Base-by-base conservation (phyloP, 2,888 invertebrate species). In the Dyspetes luteomarginatus region DNA sequence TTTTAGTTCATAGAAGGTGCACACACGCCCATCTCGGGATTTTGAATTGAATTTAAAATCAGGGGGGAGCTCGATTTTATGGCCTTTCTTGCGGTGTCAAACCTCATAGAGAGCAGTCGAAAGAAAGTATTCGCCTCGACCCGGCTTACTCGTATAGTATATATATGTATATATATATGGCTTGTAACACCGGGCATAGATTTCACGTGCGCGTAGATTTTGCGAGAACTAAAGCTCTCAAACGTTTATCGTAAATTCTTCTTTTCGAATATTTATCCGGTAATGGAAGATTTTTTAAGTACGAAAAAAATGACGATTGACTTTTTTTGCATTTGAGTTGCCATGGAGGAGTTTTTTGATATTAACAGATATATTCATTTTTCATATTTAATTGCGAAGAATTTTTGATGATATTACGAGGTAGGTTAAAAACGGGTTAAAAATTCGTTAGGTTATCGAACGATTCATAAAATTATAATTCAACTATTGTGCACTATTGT, bases 21-120 rank as follows among this genome's bases (percentile, higher is more conserved):
- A n/a, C n/a, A n/a, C 73, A 30, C 83, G 43, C 55, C 80, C 56
- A 30, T 72, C 85, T 85, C 83, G 82, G 83, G 88, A 89, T 89
- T 91, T 90, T 84, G 88, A 90, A 90, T 90, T 90, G 91, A 92
- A 91, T 91, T 90, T 88, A 86, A 91, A 91, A 91, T 90, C 89
- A 89, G 87, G 87, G 86, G 86, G 7, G 45, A n/a, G 83, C 87
- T 87, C 89, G 89, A 89, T 88, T 91, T 91, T 90, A 91, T 88
- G 86, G 86, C 79, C 71, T 85, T 73, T 85, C 17, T 55, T 55
- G 26, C 15, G 84, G 85, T 88, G 90, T 89, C 89, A 87, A 90
- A 89, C 77, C 77, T 17, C 73, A 28, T 1, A 12, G 7, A 36
- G 45, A 43, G 45, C 43, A 50, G 68, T 65, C 58, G 52, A 68